These are phyloP conservation scores for Macrophya annulata DNA, from an alignment of 2,888 invertebrate species.

Conservation along the genomic window DNA sequence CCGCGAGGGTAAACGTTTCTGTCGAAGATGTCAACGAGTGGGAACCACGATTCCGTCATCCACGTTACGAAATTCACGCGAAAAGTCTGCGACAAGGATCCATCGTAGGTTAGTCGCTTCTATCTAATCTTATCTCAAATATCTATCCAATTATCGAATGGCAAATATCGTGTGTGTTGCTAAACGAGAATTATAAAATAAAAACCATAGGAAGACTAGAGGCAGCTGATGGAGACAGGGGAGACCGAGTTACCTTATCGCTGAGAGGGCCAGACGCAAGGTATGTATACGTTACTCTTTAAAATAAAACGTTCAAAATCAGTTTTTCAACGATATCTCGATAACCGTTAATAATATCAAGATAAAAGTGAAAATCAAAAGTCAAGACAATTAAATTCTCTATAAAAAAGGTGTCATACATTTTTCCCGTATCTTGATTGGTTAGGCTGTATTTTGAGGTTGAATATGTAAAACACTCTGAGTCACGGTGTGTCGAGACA, in stretches of 20 bases:
- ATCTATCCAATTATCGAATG: background rate
- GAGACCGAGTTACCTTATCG: conserved; percentile 88
- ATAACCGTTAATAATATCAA: background rate
- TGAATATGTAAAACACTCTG: background rate
- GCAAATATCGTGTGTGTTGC: background rate
- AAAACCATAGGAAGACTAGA: conserved; percentile 85
- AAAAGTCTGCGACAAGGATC: conserved; percentile 74
- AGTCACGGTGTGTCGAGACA: background rate
- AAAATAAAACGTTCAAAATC: conserved; percentile 58
- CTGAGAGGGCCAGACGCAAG: conserved; percentile 87
- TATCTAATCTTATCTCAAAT: background rate
- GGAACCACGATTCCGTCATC: conserved; percentile 94
- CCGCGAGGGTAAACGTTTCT: conserved; percentile 89
- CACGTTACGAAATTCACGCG: conserved; percentile 90
- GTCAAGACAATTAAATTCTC: background rate
- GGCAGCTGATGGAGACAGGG: conserved; percentile 93
- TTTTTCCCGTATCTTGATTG: background rate
- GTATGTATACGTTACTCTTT: conserved; percentile 78
- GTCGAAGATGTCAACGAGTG: conserved; percentile 95
- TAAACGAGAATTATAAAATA: conserved; percentile 7
- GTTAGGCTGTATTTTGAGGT: background rate
- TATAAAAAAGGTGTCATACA: background rate
- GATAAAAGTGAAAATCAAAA: background rate
- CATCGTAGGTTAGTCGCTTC: conserved; percentile 70
- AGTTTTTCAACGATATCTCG: background rate